Evolutionary conservation across 2,888 invertebrate genomes (phyloP), one percentile per base, ranked within the genome.

Genomic region (Eupithecia inturbata): DNA sequence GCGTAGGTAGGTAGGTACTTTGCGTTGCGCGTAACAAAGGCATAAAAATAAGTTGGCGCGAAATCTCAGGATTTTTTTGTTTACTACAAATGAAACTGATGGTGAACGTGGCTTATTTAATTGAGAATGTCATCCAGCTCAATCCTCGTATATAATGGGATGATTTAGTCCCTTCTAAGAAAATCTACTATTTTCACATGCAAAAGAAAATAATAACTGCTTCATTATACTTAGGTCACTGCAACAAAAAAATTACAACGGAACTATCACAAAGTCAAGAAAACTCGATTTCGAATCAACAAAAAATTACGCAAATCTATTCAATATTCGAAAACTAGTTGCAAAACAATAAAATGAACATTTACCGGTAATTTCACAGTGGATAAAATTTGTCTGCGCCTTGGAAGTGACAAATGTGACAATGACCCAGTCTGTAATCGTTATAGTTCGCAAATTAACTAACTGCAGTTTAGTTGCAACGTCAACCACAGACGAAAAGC

Each of bases 321-420:
- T 85, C 84, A 85, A 87, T 84, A 85, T 82, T 85, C 80, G 81
- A 83, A 88, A 85, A 86, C 85, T 75, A 72, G 84, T 93, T 93
- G 88, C 92, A 87, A 90, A 90, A 93, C 84, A 84, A 82, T 87
- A 81, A 81, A 84, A 85, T 87, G 82, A 88, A 88, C 85, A 88
- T 91, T 92, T 87, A 90, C 88, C 89, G 86, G 78, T 84, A 91
- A 92, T 93, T 93, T 92, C 89, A 91, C 89, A 89, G 85, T 78
- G 83, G 86, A 88, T 88, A 88, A 89, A 86, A 72, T 77, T 88
- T 84, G 82, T 82, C 84, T 88, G 87, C 87, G 87, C 84, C 86
- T 87, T 84, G 77, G 31, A 36, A 83, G 77, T 92, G 94, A 92
- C 94, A 93, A 89, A 36, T 83, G 77, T 92, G 94, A 92, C 94